Percentiles rank a stretch among this genome's conserved stretches.
These are phyloP conservation scores for Eulemur mongoz DNA, from an alignment of 2,797 vertebrate species.

Conservation along the genomic window DNA sequence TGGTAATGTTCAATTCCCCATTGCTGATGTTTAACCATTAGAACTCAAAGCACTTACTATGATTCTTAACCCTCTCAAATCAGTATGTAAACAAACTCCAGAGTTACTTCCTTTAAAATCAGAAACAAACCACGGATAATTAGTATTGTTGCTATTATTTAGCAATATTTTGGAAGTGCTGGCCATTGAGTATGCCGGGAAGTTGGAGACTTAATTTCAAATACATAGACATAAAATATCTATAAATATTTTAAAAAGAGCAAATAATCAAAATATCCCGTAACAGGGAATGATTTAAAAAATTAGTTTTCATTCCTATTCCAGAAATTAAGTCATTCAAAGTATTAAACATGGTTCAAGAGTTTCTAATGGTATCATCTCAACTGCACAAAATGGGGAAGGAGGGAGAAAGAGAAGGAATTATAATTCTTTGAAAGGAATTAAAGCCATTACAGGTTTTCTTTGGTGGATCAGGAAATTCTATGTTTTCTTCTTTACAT, in stretches of 20 bases:
- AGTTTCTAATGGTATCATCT: neutral
- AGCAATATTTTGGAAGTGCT: neutral
- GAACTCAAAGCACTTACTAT: neutral
- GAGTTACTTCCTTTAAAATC: neutral
- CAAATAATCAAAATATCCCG: neutral
- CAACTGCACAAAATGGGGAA: neutral
- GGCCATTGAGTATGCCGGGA: neutral
- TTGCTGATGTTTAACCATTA: neutral
- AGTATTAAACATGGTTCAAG: neutral
- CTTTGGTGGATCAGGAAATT: neutral
- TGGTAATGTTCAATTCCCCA: neutral
- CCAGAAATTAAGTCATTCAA: slow-evolving; percentile 21
- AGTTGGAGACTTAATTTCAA: slow-evolving; percentile 30
- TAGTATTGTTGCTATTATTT: neutral
- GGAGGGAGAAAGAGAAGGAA: too few relatives aligned
- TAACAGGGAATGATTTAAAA: neutral
- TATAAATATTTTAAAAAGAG: slow-evolving; percentile 2
- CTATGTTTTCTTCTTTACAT: slow-evolving; percentile 1
- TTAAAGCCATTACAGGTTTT: neutral
- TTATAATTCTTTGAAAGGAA: neutral
- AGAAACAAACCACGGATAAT: neutral
- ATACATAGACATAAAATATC: neutral
- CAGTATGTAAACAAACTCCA: slow-evolving; percentile 14
- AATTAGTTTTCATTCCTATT: slow-evolving; percentile 1
- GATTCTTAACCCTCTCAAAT: neutral